Evolutionary conservation across 2,113 vertebrate genomes (phyloP).

Genomic region (Accipiter cooperii): DNA sequence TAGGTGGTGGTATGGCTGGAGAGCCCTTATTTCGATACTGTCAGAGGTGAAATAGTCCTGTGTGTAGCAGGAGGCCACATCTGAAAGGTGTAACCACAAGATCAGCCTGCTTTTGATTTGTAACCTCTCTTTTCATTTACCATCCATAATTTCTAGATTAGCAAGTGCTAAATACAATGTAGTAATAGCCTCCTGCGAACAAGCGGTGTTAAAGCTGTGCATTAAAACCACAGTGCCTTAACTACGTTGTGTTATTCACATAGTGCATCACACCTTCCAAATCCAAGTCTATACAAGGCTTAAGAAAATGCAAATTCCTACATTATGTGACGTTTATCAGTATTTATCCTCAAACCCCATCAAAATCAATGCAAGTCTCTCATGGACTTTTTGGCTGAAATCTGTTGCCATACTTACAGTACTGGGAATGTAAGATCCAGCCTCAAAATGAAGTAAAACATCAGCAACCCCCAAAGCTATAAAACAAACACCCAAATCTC

Average conservation of each 20-base stretch:
- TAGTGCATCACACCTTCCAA: background rate
- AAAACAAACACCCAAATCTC: background rate
- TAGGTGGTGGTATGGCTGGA: accelerated
- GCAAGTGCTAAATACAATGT: background rate
- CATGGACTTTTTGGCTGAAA: background rate
- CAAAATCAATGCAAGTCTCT: background rate
- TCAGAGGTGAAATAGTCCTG: background rate
- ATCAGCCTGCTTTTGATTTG: background rate
- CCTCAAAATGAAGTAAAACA: background rate
- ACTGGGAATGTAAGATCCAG: background rate
- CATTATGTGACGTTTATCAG: background rate
- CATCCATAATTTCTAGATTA: background rate
- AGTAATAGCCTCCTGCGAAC: background rate
- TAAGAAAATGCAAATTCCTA: background rate
- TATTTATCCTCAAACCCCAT: background rate
- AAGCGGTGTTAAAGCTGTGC: background rate
- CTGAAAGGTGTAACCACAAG: background rate
- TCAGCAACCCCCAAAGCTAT: background rate
- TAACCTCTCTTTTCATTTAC: background rate
- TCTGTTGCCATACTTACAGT: background rate
- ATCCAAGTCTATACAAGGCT: conserved; percentile 6
- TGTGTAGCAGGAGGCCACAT: background rate
- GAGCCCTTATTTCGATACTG: background rate
- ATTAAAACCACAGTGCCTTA: background rate
- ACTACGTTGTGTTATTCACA: background rate